Percentiles rank a stretch among this genome's conserved stretches.
phyloP scores from a whole-genome alignment of 2,113 vertebrate species.

The Ovis aries region ARS-UI_Ramb_v3.0 NC_056060.1:89627001-89627500 shows the following conservation, averaged over 20 bases:
- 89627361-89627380: background rate
- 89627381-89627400: background rate
- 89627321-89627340: background rate
- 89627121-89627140: background rate
- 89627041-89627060: background rate
- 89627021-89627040: background rate
- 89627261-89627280: background rate
- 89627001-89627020: background rate
- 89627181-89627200: background rate
- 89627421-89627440: background rate
- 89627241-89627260: background rate
- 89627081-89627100: background rate
- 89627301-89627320: background rate
- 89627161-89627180: background rate
- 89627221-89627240: background rate
- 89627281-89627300: background rate
- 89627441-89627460: background rate
- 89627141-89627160: background rate
- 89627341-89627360: background rate
- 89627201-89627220: background rate
- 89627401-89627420: background rate
- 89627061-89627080: background rate
- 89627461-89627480: background rate
- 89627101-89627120: background rate
- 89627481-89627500: background rate